These are phyloP conservation scores for Emmelina monodactyla DNA, from an alignment of 2,888 invertebrate species.

Conservation along the genomic window DNA sequence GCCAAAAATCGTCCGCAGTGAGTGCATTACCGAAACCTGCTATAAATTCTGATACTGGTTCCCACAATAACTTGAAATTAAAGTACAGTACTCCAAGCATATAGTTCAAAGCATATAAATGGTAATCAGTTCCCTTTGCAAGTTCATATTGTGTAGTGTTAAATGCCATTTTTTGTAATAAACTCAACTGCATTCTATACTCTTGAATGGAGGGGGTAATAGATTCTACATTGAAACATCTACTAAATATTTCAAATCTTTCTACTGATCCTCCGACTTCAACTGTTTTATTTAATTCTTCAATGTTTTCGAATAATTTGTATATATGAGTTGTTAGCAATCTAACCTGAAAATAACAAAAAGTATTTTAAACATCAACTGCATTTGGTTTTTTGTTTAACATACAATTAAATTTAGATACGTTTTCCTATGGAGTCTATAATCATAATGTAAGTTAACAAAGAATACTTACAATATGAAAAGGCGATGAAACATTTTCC, in stretches of 20 bases:
- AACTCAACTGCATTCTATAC: slow-evolving; percentile 79
- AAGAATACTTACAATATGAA: slow-evolving; percentile 69
- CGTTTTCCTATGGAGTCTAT: neutral
- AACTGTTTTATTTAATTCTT: slow-evolving; percentile 47
- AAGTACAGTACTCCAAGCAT: slow-evolving; percentile 83
- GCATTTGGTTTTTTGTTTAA: no score
- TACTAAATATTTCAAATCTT: slow-evolving; percentile 68
- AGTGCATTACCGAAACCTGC: slow-evolving; percentile 74
- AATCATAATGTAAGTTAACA: slow-evolving; percentile 1
- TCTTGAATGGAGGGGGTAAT: slow-evolving; percentile 76
- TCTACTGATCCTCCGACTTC: slow-evolving; percentile 37
- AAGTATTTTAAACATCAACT: no score
- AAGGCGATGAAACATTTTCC: slow-evolving; percentile 72
- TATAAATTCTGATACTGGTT: slow-evolving; percentile 79
- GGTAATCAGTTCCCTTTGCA: slow-evolving; percentile 64
- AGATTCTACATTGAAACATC: slow-evolving; percentile 75
- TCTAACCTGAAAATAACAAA: slow-evolving; percentile 67
- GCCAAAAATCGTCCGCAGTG: slow-evolving; percentile 74
- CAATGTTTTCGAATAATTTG: slow-evolving; percentile 68
- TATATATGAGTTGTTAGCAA: slow-evolving; percentile 77
- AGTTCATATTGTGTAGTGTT: slow-evolving; percentile 67
- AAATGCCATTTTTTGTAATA: slow-evolving; percentile 76
- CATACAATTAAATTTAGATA: no score
- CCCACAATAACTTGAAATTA: slow-evolving; percentile 91
- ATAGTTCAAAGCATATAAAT: slow-evolving; percentile 75